A percentile compares a stretch with the other conserved stretches of the same genome.
These are phyloP conservation scores for Argyresthia goedartella DNA, from an alignment of 2,888 invertebrate species.

Conservation along the genomic window DNA sequence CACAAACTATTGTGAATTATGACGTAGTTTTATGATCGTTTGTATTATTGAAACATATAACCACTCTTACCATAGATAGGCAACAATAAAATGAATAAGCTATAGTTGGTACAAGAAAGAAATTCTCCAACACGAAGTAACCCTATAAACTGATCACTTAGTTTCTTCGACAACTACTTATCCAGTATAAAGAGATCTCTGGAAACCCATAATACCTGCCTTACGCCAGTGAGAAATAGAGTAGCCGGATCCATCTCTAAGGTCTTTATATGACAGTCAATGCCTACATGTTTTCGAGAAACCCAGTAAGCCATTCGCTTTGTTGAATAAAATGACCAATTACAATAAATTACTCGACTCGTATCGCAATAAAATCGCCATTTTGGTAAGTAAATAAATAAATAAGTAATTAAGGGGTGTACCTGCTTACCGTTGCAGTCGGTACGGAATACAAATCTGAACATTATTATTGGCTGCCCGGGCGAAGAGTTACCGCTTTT, in stretches of 20 bases:
- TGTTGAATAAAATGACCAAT: conserved; percentile 53
- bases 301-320: conserved; percentile 26
- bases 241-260: too few species aligned
- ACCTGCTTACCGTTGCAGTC: conserved; percentile 23
- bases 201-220: neutral
- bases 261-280: too few species aligned
- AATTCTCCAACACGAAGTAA: neutral
- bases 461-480: conserved; percentile 36
- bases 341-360: conserved; percentile 52
- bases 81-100: too few species aligned
- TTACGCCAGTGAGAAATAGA: too few species aligned
- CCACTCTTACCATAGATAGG: too few species aligned
- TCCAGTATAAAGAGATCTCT: neutral
- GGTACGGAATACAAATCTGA: conserved; percentile 57
- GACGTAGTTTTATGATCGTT: too few species aligned
- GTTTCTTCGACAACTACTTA: neutral
- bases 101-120: neutral
- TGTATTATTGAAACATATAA: too few species aligned
- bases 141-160: neutral
- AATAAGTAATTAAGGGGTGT: conserved; percentile 55
- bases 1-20: too few species aligned
- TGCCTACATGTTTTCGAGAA: conserved; percentile 2
- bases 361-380: conserved; percentile 48
- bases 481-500: conserved; percentile 22
- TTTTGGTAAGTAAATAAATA: conserved; percentile 50